phyloP scores from a whole-genome alignment of 2,888 invertebrate genomes.

The Agrotis segetum region DNA sequence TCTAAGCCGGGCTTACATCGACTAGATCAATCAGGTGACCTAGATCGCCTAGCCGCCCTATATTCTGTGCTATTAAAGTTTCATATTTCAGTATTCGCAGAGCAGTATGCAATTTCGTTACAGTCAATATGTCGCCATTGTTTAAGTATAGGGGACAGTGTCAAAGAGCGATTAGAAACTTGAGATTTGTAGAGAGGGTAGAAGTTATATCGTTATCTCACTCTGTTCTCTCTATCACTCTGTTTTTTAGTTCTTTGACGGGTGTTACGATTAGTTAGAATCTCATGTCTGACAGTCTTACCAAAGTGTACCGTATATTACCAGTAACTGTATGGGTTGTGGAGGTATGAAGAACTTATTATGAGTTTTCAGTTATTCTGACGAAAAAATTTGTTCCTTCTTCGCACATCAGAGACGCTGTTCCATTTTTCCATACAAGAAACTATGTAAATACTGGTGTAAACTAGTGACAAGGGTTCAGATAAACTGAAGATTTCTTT shows the following conservation, averaged over 20 bases:
- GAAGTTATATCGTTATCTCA: not conserved
- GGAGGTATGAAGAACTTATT: too few relatives aligned
- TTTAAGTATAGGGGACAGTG: not conserved
- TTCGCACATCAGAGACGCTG: too few relatives aligned
- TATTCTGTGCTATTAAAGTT: constrained; percentile 22
- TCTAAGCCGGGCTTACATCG: constrained; percentile 17
- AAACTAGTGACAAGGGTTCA: too few relatives aligned
- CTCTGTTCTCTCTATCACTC: not conserved
- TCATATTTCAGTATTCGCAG: constrained; percentile 12
- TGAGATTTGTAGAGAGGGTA: not conserved
- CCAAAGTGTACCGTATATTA: too few relatives aligned
- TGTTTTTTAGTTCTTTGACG: not conserved
- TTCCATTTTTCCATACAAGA: too few relatives aligned
- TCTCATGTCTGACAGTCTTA: too few relatives aligned
- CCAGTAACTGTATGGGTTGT: not conserved
- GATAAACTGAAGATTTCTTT: too few relatives aligned
- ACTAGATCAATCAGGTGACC: constrained; percentile 23
- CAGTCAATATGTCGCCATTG: constrained; percentile 13
- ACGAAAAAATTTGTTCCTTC: too few relatives aligned
- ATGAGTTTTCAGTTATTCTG: too few relatives aligned
- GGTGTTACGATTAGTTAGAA: not conserved
- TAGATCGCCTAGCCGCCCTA: constrained; percentile 25
- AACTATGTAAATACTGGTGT: too few relatives aligned
- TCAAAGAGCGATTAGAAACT: constrained; percentile 26
- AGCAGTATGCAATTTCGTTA: constrained; percentile 21